Evolutionary conservation across 2,797 vertebrate species (phyloP), one percentile per base, ranked within the genome.

Genomic region (Gallinago nigripennis): DNA sequence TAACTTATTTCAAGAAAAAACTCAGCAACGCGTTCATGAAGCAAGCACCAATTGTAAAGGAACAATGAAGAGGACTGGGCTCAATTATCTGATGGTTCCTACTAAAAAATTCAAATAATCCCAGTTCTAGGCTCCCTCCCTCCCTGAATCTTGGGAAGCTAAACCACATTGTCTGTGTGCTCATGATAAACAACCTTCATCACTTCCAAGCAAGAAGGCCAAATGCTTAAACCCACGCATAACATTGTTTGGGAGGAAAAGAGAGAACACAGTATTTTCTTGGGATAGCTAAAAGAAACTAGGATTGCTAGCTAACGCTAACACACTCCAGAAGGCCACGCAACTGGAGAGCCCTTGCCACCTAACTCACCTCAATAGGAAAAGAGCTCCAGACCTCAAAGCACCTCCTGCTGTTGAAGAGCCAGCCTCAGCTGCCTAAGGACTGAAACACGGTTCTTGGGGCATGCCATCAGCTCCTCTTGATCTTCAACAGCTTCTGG

Each of bases 21-120:
- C n/a, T 77, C 71, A 91, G 64, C 64, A 82, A 48, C 24, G 24
- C 1, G 3, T 77, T 90, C 82, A 80, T 25, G 66, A 92, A 86
- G 53, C 27, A 76, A 88, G 85, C 6, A 50, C 7, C 45, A 94
- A 64, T 60, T 91, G 68, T 64, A 53, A 86, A 86, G 48, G 53
- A 95, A 94, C 90, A 95, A 92, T 73, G 73, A 90, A 92, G 73
- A 88, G 30, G 80, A 82, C 80, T 95, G 86, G 80, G 39, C 51
- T 84, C 66, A 95, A 93, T 90, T 92, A 95, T 92, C 54, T 16
- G 35, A 81, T 0, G 7, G 43, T 54, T 96, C 85, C 58, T 69
- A 83, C 37, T 53, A 71, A 94, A 91, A 87, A 78, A 48, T 9
- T 90, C 46, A 81, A 84, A 66, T 30, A 66, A 90, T 75, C 35